Conservation (phyloP, 64 coral and sea anemone species). For the Cladopsammia gracilis region DNA sequence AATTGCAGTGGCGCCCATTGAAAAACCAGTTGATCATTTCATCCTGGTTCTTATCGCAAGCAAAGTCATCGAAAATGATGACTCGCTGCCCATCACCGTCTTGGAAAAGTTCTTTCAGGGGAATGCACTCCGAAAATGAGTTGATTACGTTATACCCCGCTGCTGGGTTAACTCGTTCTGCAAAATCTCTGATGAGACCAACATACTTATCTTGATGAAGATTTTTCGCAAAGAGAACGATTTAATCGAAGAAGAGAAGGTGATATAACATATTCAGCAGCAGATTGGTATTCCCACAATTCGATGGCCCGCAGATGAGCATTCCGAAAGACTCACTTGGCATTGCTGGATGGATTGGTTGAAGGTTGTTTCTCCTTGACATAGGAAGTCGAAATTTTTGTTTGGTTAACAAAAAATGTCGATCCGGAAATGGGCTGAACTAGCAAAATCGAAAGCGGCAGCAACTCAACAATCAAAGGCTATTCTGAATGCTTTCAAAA, state of each 20-base stretch:
- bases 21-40: conserved; percentile 40
- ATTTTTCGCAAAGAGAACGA: background rate
- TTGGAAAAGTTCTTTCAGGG: background rate
- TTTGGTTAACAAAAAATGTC: background rate
- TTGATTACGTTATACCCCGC: background rate
- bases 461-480: no score
- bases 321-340: background rate
- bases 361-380: background rate
- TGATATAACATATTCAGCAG: background rate
- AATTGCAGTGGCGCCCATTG: conserved; percentile 9
- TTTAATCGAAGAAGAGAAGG: background rate
- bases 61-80: conserved; percentile 17
- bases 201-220: conserved; percentile 7
- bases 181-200: background rate
- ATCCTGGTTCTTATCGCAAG: background rate
- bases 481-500: background rate
- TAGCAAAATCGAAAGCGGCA: background rate
- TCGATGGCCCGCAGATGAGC: background rate
- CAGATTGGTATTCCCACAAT: background rate
- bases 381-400: background rate
- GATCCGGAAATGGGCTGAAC: background rate
- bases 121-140: background rate
- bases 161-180: background rate
- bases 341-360: background rate
- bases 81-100: background rate